Percentiles rank a stretch among this genome's conserved stretches.
Conservation (phyloP, 1,140 invertebrate species). For the Ylistrum balloti region DNA sequence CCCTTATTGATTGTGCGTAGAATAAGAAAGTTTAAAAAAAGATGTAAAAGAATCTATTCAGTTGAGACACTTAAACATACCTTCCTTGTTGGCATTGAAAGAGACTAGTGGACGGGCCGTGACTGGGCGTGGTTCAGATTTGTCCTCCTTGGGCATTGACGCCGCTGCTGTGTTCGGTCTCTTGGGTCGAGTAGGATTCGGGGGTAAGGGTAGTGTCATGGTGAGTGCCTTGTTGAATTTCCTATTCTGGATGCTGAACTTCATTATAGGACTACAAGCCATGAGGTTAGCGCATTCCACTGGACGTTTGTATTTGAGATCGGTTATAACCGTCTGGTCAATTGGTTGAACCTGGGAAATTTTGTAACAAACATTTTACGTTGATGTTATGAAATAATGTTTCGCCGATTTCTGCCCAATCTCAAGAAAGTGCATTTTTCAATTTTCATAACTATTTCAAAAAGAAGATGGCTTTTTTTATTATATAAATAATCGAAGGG, state of each 20-base stretch:
- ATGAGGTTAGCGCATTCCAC: constrained; percentile 65
- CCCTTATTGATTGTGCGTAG: no score
- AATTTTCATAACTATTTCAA: no score
- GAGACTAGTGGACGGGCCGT: constrained; percentile 50
- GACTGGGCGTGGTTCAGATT: constrained; percentile 42
- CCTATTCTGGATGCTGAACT: constrained; percentile 52
- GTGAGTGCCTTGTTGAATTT: constrained; percentile 67
- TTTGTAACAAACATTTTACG: no score
- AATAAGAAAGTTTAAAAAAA: no score
- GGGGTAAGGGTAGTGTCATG: constrained; percentile 68
- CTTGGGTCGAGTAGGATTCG: constrained; percentile 61
- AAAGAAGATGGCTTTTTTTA: no score
- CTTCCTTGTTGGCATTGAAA: constrained; percentile 19
- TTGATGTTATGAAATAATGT: no score
- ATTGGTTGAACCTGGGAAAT: constrained; percentile 72
- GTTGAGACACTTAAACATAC: not conserved
- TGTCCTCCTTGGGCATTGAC: constrained; percentile 45
- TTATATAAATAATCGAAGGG: not conserved
- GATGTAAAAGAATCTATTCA: no score
- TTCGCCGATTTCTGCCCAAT: no score
- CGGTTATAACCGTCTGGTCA: constrained; percentile 65
- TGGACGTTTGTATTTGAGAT: constrained; percentile 63
- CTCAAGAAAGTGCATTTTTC: no score
- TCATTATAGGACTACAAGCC: constrained; percentile 71
- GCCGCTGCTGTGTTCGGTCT: constrained; percentile 65